These are phyloP conservation scores for Eurystomus glaucurus DNA, from an alignment of 2,797 vertebrate genomes.

Conservation along the genomic window DNA sequence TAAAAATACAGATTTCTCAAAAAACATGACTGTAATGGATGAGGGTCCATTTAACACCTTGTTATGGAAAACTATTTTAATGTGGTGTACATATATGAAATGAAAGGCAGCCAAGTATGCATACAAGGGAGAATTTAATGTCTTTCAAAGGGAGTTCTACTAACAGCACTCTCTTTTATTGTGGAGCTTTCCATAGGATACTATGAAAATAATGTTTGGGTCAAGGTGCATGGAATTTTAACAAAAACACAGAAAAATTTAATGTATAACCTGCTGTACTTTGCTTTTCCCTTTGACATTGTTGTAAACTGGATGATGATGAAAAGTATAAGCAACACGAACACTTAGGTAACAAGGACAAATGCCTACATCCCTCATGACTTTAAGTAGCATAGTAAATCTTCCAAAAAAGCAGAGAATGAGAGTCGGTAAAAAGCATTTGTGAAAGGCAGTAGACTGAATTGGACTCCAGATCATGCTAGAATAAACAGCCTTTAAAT, in stretches of 20 bases:
- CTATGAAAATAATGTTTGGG: not conserved
- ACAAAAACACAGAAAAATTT: not conserved
- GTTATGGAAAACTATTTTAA: not conserved
- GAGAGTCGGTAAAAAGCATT: not conserved
- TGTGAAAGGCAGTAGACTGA: not conserved
- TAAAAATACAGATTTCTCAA: not conserved
- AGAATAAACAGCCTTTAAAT: not conserved
- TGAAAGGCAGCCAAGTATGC: not conserved
- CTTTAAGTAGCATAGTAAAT: not conserved
- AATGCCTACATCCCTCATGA: not conserved
- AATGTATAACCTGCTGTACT: not conserved
- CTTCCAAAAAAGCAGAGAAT: not conserved
- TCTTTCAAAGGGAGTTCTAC: not conserved
- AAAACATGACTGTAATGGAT: rapidly evolving
- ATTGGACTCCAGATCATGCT: not conserved
- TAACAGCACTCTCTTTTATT: not conserved
- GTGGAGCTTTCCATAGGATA: not conserved
- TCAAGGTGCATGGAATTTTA: not conserved
- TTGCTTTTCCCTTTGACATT: not conserved
- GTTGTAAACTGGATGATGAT: not conserved
- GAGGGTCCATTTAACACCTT: not conserved
- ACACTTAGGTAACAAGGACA: not conserved
- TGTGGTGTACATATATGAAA: not conserved
- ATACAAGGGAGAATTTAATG: not conserved
- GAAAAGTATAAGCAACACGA: not conserved